These are phyloP conservation scores for Percina caprodes DNA, from an alignment of 2,113 vertebrate species.

Conservation along the genomic window DNA sequence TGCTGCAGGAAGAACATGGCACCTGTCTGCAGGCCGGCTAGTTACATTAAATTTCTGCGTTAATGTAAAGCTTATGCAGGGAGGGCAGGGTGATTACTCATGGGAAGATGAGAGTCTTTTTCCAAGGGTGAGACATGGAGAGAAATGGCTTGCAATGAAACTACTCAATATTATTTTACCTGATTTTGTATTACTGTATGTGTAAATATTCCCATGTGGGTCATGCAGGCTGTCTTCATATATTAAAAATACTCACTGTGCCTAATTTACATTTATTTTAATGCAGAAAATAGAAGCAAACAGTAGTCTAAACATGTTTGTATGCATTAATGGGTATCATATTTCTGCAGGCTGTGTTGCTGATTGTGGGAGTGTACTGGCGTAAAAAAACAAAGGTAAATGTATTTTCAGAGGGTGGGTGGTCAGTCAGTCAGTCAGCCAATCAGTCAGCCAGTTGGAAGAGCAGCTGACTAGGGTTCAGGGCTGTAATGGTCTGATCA, in stretches of 20 bases:
- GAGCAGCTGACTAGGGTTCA: slow-evolving; percentile 45
- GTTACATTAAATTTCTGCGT: slow-evolving; percentile 60
- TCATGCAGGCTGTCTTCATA: not conserved
- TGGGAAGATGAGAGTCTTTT: slow-evolving; percentile 48
- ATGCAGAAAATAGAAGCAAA: not conserved
- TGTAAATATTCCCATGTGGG: slow-evolving; percentile 25
- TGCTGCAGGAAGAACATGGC: slow-evolving; percentile 62
- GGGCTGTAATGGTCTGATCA: slow-evolving; percentile 44
- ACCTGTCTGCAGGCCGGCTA: slow-evolving; percentile 70
- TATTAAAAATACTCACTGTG: slow-evolving; percentile 14
- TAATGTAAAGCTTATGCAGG: slow-evolving; percentile 69
- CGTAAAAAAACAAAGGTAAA: slow-evolving; percentile 31
- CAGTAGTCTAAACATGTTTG: not conserved
- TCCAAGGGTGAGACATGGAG: slow-evolving; percentile 24
- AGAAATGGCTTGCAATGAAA: slow-evolving; percentile 42
- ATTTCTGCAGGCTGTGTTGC: not conserved
- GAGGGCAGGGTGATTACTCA: slow-evolving; percentile 62
- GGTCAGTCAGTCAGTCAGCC: slow-evolving; percentile 6
- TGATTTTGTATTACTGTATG: slow-evolving; percentile 11
- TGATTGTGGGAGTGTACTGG: not conserved
- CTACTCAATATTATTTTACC: not conserved
- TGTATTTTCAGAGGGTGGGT: slow-evolving; percentile 8
- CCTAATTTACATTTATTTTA: slow-evolving; percentile 31
- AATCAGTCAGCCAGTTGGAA: slow-evolving; percentile 20
- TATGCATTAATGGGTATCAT: not conserved